A percentile compares a stretch with the other conserved stretches of the same genome.
Evolutionary conservation across 2,113 vertebrate genomes (phyloP).

Genomic region (Mustela lutreola): DNA sequence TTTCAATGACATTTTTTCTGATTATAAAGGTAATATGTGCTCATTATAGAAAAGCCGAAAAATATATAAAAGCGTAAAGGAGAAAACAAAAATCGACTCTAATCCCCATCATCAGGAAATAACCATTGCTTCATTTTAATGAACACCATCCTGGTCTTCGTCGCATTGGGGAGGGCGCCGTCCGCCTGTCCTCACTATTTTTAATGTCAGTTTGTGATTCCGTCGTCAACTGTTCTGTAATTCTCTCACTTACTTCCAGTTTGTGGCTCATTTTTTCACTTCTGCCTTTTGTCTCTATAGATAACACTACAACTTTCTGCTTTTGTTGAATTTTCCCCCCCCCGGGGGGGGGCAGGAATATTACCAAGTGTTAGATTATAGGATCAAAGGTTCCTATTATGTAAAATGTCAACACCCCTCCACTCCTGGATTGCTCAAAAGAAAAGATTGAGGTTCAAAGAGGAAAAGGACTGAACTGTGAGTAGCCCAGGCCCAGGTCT

Average conservation of each 20-base stretch:
- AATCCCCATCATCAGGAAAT: not conserved
- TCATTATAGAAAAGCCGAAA: constrained; percentile 71
- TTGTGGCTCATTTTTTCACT: not conserved
- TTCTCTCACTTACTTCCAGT: constrained; percentile 7
- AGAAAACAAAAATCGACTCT: constrained; percentile 47
- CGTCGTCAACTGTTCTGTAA: not conserved
- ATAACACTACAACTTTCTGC: not conserved
- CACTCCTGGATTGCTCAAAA: not conserved
- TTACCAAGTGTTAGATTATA: not conserved
- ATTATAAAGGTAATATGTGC: constrained; percentile 63
- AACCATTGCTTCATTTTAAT: not conserved
- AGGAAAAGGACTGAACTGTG: not conserved
- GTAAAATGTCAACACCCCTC: not conserved
- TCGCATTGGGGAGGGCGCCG: no score
- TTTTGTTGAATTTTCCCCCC: not conserved
- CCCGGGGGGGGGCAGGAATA: not conserved
- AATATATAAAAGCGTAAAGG: constrained; percentile 32
- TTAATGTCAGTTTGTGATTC: constrained; percentile 28
- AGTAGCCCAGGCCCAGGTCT: not conserved
- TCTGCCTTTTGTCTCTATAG: not conserved
- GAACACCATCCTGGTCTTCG: not conserved
- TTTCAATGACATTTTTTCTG: constrained; percentile 59
- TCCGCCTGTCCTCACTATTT: not conserved
- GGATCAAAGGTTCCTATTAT: not conserved
- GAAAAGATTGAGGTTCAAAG: not conserved